Evolutionary conservation across 2,797 vertebrate species (phyloP).

Genomic region (Pagetopsis macropterus): DNA sequence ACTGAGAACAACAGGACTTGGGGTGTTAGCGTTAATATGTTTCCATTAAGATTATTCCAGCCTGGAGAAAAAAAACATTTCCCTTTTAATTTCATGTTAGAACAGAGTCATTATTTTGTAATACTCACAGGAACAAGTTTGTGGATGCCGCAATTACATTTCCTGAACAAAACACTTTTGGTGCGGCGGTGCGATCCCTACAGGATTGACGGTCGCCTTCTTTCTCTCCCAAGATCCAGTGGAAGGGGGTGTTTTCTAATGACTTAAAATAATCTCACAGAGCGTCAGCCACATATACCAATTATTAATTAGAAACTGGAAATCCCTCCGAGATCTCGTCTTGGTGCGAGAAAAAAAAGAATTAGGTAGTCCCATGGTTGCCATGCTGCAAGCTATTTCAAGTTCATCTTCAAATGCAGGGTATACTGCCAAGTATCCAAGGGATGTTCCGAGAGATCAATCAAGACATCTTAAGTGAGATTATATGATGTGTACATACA

Average conservation of each 20-base stretch:
- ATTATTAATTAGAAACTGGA: constrained; percentile 82
- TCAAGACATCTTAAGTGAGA: constrained; percentile 20
- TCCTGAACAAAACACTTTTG: constrained; percentile 80
- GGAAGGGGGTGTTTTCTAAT: constrained; percentile 73
- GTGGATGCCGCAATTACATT: constrained; percentile 85
- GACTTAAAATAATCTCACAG: constrained; percentile 80
- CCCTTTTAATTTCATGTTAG: constrained; percentile 81
- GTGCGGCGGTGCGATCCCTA: constrained; percentile 68
- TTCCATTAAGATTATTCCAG: constrained; percentile 75
- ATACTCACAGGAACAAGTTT: constrained; percentile 82
- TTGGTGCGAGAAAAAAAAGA: constrained; percentile 46
- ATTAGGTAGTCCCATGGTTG: constrained; percentile 32
- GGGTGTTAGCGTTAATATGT: constrained; percentile 67
- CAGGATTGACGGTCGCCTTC: constrained; percentile 65
- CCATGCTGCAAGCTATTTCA: constrained; percentile 43
- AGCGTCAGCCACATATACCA: constrained; percentile 72
- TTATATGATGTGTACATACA: constrained; percentile 1
- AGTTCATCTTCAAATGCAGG: constrained; percentile 27
- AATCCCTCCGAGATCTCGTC: constrained; percentile 67
- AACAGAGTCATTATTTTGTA: constrained; percentile 83
- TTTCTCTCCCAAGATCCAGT: constrained; percentile 60
- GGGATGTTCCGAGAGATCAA: constrained; percentile 24
- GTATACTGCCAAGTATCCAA: constrained; percentile 24
- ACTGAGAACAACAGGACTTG: constrained; percentile 68
- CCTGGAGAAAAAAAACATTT: constrained; percentile 58